Evolutionary conservation across 2,797 vertebrate species (phyloP), one percentile per base, ranked within the genome.

Genomic region (Podargus strigoides): DNA sequence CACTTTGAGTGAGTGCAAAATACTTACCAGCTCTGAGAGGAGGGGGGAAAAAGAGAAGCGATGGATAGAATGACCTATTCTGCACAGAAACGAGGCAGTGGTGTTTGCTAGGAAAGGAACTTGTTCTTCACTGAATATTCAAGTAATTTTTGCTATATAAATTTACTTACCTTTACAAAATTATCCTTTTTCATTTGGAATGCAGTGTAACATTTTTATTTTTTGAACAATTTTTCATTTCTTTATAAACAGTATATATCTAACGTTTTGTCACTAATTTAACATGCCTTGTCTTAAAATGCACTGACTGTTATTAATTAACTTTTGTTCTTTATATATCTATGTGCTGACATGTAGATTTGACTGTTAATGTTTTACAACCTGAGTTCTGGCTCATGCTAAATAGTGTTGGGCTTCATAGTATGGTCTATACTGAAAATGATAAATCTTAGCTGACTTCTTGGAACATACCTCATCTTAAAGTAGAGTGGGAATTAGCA

Each of bases 291-390:
- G n/a, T 67, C 64, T 56, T 81, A 26, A 47, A 62, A 49, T 68
- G 16, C 22, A 32, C 13, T 41, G 27, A n/a, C 28, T 82, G 32
- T 82, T 81, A 41, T 17, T 78, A 85, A 79, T 92, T 79, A 90
- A 17, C 22, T 85, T 73, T 28, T 1, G 6, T 86, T 64, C 60
- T 92, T 49, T 39, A n/a, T 83, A 17, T 70, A 63, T 74, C 26
- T 85, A 6, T 0, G 3, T 59, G 70, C 70, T 90, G 83, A n/a
- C 69, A 60, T 3, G 7, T 87, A 53, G 60, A 79, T 60, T 94
- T 97, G 80, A 91, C 77, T 58, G 16, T 76, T 93, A 68, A 58
- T 94, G 76, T 92, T 97, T 78, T 95, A 64, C 62, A 94, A 39
- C 41, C n/a, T 1, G 18, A 75, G 73, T 79, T 59, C 32, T 91